phyloP scores from a whole-genome alignment of 1,140 invertebrate genomes.

The Drosophila novamexicana region DNA sequence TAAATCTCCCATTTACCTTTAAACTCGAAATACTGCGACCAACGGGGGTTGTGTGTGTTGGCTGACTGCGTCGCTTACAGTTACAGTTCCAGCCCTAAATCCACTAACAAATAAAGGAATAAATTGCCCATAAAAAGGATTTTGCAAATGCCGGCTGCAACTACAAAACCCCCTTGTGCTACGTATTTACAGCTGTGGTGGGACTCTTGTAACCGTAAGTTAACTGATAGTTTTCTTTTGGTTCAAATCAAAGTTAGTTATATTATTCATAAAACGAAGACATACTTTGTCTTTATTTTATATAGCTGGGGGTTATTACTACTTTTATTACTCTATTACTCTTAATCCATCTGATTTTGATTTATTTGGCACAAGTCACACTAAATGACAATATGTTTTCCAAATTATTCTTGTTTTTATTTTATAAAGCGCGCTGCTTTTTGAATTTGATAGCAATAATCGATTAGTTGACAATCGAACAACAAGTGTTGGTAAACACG shows the following conservation, averaged over 20 bases:
- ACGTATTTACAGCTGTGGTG: constrained; percentile 65
- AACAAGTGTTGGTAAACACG: constrained; percentile 11
- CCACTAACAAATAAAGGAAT: constrained; percentile 81
- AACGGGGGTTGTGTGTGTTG: constrained; percentile 30
- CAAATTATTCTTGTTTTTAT: neutral
- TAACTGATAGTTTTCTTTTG: constrained; percentile 41
- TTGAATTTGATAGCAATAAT: neutral
- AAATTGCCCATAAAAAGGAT: constrained; percentile 81
- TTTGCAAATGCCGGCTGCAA: constrained; percentile 77
- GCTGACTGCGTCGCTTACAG: constrained; percentile 49
- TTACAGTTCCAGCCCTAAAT: constrained; percentile 70
- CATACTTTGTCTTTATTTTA: neutral
- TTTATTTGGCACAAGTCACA: neutral
- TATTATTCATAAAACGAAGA: constrained; percentile 16
- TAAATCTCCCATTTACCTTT: constrained; percentile 81
- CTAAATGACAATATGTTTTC: neutral
- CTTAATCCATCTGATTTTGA: neutral
- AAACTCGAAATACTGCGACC: constrained; percentile 76
- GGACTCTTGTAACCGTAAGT: constrained; percentile 26
- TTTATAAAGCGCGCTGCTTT: neutral
- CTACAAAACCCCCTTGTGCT: constrained; percentile 65
- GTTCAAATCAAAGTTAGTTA: constrained; percentile 17
- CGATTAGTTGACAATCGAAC: neutral
- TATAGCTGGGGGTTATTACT: neutral
- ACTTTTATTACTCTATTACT: neutral